phyloP scores from a whole-genome alignment of 1,140 invertebrate genomes.

The Brachionus sp. region DNA sequence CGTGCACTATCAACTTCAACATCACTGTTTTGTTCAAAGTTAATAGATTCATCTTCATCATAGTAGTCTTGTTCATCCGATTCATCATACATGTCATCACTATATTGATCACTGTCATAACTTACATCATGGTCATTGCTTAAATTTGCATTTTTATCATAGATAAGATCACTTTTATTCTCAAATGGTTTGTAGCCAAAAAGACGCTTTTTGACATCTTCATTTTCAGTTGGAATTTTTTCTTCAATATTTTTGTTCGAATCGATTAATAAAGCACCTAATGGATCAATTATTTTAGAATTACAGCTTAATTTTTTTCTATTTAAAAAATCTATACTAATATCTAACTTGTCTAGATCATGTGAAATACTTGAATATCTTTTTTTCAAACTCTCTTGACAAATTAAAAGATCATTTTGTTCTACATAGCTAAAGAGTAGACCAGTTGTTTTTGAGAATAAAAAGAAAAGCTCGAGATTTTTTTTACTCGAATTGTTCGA shows the following conservation, averaged over 20 bases:
- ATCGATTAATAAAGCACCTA: background rate
- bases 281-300: background rate
- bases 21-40: constrained; percentile 9
- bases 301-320: background rate
- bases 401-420: no score
- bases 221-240: background rate
- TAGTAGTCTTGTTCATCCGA: background rate
- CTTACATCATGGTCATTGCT: background rate
- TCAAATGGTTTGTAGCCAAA: background rate
- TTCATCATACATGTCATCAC: constrained; percentile 17
- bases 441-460: background rate
- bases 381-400: background rate
- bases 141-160: background rate
- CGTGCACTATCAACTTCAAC: background rate
- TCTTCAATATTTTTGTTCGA: background rate
- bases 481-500: background rate
- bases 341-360: background rate
- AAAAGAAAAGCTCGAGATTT: background rate
- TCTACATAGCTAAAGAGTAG: background rate
- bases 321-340: background rate
- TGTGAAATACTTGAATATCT: background rate
- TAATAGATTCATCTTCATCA: background rate
- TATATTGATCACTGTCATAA: constrained; percentile 19
- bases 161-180: constrained; percentile 30
- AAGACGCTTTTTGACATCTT: constrained; percentile 20